These are phyloP conservation scores for Scaptomyza flava DNA, from an alignment of 2,888 invertebrate genomes.

Conservation along the genomic window DNA sequence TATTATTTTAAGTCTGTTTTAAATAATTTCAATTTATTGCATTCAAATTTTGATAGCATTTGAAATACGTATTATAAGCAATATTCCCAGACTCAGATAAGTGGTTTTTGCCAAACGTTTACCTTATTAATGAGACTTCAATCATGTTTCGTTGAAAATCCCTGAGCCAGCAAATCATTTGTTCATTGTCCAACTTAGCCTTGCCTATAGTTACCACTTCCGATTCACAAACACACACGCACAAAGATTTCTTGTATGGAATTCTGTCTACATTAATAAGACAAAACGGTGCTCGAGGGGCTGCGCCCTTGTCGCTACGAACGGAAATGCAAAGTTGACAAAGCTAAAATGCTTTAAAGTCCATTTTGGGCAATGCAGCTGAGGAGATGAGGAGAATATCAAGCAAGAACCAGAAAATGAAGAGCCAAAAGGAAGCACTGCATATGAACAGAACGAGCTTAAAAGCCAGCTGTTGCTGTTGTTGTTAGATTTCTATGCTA, in stretches of 20 bases:
- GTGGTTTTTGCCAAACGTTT: constrained; percentile 2
- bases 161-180: constrained; percentile 39
- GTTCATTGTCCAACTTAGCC: constrained; percentile 48
- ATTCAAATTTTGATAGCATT: too few species aligned
- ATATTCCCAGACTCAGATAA: too few species aligned
- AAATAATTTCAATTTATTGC: too few species aligned
- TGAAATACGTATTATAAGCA: too few species aligned
- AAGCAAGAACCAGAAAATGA: background rate
- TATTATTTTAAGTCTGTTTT: too few species aligned
- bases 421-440: constrained; percentile 28
- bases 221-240: constrained; percentile 12
- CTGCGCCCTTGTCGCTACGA: constrained; percentile 15
- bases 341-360: constrained; percentile 74
- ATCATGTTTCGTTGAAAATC: constrained; percentile 22
- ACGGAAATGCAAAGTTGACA: constrained; percentile 74
- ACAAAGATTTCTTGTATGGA: constrained; percentile 18
- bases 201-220: constrained; percentile 54
- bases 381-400: constrained; percentile 10
- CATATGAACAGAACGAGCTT: constrained; percentile 38
- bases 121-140: constrained; percentile 26
- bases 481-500: constrained; percentile 11
- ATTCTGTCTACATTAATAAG: constrained; percentile 56
- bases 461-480: constrained; percentile 27
- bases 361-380: constrained; percentile 50
- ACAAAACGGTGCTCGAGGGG: constrained; percentile 43